A percentile compares a stretch with the other conserved stretches of the same genome.
Conservation (phyloP, 2,888 invertebrate species). For the Seira ritae region DNA sequence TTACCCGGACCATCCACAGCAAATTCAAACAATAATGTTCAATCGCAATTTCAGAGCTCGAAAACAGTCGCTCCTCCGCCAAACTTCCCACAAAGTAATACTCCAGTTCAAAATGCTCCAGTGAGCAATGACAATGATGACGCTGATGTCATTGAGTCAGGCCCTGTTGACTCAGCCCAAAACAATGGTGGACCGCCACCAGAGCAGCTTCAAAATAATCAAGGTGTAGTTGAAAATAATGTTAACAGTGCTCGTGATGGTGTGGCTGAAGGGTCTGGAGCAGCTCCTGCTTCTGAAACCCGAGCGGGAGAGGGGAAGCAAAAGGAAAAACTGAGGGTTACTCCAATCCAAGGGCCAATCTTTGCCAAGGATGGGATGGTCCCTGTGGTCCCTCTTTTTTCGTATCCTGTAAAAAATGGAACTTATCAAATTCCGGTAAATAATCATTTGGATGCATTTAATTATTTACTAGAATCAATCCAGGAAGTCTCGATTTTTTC, state of each 20-base stretch:
- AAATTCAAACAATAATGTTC: constrained; percentile 5
- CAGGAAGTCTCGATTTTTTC: not conserved
- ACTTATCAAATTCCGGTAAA: constrained; percentile 94
- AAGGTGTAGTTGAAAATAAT: not conserved
- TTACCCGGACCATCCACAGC: not conserved
- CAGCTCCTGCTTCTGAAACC: not conserved
- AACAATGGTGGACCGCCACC: constrained; percentile 42
- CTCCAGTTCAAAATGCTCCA: not conserved
- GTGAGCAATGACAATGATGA: not conserved
- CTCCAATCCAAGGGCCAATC: constrained; percentile 93
- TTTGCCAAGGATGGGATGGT: constrained; percentile 89
- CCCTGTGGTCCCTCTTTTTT: constrained; percentile 90
- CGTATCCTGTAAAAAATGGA: constrained; percentile 90
- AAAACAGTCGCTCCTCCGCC: constrained; percentile 43
- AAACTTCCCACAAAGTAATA: not conserved
- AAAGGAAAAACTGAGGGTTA: constrained; percentile 80
- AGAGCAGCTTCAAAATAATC: constrained; percentile 4
- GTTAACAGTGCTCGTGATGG: not conserved
- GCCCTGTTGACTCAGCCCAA: not conserved
- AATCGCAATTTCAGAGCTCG: not conserved
- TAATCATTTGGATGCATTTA: constrained; percentile 74
- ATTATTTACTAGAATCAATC: not conserved
- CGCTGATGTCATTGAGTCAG: not conserved
- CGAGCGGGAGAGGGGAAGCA: not conserved
- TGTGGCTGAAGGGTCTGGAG: not conserved